phyloP scores from a whole-genome alignment of 2,888 invertebrate genomes.

The Fissipunctia ypsillon region DNA sequence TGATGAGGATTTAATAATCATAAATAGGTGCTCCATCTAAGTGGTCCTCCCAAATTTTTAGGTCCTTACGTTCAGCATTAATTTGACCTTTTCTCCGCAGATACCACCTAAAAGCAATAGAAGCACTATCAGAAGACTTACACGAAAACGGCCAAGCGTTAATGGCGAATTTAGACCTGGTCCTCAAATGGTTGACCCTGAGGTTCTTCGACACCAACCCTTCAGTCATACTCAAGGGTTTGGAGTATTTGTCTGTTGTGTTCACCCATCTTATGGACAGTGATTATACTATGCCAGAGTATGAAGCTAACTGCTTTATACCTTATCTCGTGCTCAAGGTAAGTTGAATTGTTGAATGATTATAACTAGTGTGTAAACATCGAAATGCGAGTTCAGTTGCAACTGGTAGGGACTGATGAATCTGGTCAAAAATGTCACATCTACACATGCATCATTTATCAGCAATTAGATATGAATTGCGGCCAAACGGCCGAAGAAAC shows the following conservation, averaged over 20 bases:
- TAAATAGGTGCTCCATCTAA: too few relatives aligned
- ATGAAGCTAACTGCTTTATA: slow-evolving; percentile 97
- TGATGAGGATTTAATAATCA: not conserved
- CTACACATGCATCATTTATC: too few relatives aligned
- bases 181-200: slow-evolving; percentile 98
- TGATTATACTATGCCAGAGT: slow-evolving; percentile 96
- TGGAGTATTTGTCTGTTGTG: slow-evolving; percentile 96
- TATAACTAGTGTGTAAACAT: too few relatives aligned
- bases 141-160: slow-evolving; percentile 94
- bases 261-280: slow-evolving; percentile 95
- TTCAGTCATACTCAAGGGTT: slow-evolving; percentile 97
- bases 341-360: slow-evolving; percentile 51
- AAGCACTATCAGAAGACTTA: slow-evolving; percentile 96
- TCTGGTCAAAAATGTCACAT: too few relatives aligned
- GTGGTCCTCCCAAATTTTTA: not conserved
- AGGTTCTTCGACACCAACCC: slow-evolving; percentile 99
- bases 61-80: not conserved
- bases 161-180: slow-evolving; percentile 97
- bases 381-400: too few relatives aligned
- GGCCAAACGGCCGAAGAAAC: too few relatives aligned
- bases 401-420: too few relatives aligned
- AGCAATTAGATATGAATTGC: too few relatives aligned
- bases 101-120: slow-evolving; percentile 98
- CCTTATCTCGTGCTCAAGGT: slow-evolving; percentile 98
- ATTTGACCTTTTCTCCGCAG: slow-evolving; percentile 85